Base-by-base conservation (phyloP, 2,888 invertebrate species). In the Atethmia centrago region DNA sequence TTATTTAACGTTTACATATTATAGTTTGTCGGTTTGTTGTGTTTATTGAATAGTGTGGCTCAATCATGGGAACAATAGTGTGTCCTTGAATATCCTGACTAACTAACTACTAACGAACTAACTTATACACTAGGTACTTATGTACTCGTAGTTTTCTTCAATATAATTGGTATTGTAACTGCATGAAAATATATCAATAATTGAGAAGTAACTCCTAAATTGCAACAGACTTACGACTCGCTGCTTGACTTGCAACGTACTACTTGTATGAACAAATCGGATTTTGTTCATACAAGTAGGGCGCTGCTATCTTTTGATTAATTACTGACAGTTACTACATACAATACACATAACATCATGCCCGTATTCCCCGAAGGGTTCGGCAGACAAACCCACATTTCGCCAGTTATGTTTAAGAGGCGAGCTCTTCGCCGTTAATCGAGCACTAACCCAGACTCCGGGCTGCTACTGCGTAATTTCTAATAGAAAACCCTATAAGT, bases 1-100 rank as follows among this genome's bases (percentile, higher is more conserved):
- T 78, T 73, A 82, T 78, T 68, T 65, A 78, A 45, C 36, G 73
- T 56, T 72, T 68, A 78, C 59, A 67, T 78, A 51, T 61, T 58
- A 61, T 21, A 51, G 63, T 80, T 72, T 21, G 53, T 71, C 53
- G 49, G 66, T 49, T 59, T 59, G 72, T 71, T 77, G 51, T 69
- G 82, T 47, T 53, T 58, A 79, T 77, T 77, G 62, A 58, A 72
- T 82, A 66, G 65, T 31, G 62, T 45, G 47, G 31, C 47, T 16
- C 19, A 71, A 45, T 77, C 71, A 12, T 19, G 45, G 19, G 25
- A 31, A 64, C 51, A 64, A 76, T 76, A 19, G 53, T 31, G 49
- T 47, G 63, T 10, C 25, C 59, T 55, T 67, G 51, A 51, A 49
- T 21, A 67, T 28, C 61, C 45, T 10, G 8, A 40, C 42, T 45